A percentile compares a stretch with the other conserved stretches of the same genome.
phyloP scores from a whole-genome alignment of 2,888 invertebrate genomes.

The Lasioglossum figueresi region DNA sequence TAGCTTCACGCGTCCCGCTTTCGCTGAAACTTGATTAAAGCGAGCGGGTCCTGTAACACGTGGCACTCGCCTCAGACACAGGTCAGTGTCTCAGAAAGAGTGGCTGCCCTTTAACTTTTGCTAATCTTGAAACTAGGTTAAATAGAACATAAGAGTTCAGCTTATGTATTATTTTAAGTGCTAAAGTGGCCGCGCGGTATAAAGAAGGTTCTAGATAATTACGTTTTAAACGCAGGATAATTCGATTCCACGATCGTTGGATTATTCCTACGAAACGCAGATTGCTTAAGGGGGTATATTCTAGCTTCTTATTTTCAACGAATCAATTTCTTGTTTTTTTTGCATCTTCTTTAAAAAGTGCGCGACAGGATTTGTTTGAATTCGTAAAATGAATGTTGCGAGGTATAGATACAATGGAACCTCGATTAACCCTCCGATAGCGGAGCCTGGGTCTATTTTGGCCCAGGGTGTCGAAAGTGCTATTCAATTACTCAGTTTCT shows the following conservation, averaged over 20 bases:
- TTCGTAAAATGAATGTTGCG: too few relatives aligned
- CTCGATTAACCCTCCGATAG: too few relatives aligned
- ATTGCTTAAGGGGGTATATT: background rate
- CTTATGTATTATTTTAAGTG: background rate
- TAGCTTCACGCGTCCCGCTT: background rate
- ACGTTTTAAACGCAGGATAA: background rate
- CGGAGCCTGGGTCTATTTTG: too few relatives aligned
- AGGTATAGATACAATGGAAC: too few relatives aligned
- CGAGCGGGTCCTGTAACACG: background rate
- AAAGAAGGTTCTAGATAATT: background rate
- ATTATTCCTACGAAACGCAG: background rate
- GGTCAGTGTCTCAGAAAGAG: background rate
- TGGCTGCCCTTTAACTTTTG: background rate
- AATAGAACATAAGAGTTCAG: background rate
- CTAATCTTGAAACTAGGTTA: constrained; percentile 7
- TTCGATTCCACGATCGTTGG: background rate
- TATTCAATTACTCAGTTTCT: too few relatives aligned
- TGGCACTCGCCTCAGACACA: background rate
- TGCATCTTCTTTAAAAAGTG: too few relatives aligned
- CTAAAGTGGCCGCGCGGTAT: background rate
- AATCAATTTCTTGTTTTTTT: too few relatives aligned
- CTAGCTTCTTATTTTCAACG: too few relatives aligned
- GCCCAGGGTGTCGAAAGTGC: too few relatives aligned
- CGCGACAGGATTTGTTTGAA: too few relatives aligned
- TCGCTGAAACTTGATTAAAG: constrained; percentile 1